A percentile compares a stretch with the other conserved stretches of the same genome.
Evolutionary conservation across 2,113 vertebrate genomes (phyloP).

Genomic region (mouse (Mus musculus)): GRCm39 chrX:165583501-165584000

Average conservation of each 20-base stretch:
- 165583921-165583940: slow-evolving; percentile 22
- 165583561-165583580: neutral
- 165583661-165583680: neutral
- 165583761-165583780: neutral
- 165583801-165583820: neutral
- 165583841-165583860: neutral
- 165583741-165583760: neutral
- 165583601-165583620: neutral
- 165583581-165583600: neutral
- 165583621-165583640: neutral
- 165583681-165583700: too few relatives aligned
- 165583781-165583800: neutral
- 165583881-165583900: neutral
- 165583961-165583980: neutral
- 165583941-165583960: neutral
- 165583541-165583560: neutral
- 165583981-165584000: neutral
- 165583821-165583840: neutral
- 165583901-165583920: neutral
- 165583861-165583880: neutral
- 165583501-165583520: neutral
- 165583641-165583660: neutral
- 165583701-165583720: neutral
- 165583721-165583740: neutral
- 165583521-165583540: neutral